Base-by-base conservation (phyloP, 2,888 invertebrate species). In the Athalia rosae region DNA sequence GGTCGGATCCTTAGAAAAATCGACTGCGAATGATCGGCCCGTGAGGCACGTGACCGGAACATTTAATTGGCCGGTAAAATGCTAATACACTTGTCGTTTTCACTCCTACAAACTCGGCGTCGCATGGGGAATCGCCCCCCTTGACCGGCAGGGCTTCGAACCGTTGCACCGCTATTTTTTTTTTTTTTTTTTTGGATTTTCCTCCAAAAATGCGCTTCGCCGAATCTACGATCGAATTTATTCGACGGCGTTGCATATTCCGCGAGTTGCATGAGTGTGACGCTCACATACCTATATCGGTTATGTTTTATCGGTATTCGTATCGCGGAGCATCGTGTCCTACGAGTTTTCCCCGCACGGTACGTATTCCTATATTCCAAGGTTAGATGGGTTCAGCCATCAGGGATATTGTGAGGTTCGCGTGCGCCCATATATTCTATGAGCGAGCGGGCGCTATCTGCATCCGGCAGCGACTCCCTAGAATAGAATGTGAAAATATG, bases 401-500 rank as follows among this genome's bases (percentile, higher is more conserved):
- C 88, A 88, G 84, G 83, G 82, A 85, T 84, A 87, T 88, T 88
- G 87, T 87, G 81, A 82, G 78, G 59, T 66, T 76, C 69, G 13
- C 56, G 56, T 77, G 66, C 73, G 77, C 77, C 73, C 81, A 81
- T 83, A 80, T 80, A 85, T 85, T 85, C 82, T 84, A 79, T 80
- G 81, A 81, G 79, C 77, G 78, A 81, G 78, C 76, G 79, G 77
- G 76, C 82, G 86, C 88, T 89, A 89, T 89, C 89, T 89, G 87
- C 89, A 89, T 89, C 89, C 89, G 89, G 89, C 89, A 87, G 87
- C 87, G 86, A 85, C 87, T 84, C 82, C 78, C 76, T 80, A 80
- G 50, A 79, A 85, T 84, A 84, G 86, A 88, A 88, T 88, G 85
- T 87, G 86, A 87, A 89, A 88, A 89, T 89, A 88, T 88, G 86